These are phyloP conservation scores for Oostethus manadensis DNA, from an alignment of 2,113 vertebrate species.

Conservation along the genomic window DNA sequence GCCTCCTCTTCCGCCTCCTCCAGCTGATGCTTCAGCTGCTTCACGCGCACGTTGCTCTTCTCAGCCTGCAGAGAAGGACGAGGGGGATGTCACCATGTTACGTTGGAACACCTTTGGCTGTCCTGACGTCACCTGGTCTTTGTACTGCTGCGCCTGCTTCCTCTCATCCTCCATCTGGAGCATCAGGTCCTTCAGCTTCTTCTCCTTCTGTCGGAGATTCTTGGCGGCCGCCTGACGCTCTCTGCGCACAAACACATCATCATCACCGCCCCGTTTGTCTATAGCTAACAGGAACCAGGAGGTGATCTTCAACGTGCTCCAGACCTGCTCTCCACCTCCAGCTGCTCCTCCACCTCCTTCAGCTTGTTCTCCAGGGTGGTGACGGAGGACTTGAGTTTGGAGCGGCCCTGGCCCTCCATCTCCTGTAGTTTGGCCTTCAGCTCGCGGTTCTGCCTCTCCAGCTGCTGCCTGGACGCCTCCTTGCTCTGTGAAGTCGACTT, in stretches of 20 bases:
- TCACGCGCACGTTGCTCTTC: slow-evolving; percentile 78
- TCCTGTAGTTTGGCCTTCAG: slow-evolving; percentile 86
- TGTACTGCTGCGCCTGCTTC: slow-evolving; percentile 87
- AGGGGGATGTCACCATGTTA: background rate
- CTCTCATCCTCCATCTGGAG: slow-evolving; percentile 89
- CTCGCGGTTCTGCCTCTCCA: slow-evolving; percentile 89
- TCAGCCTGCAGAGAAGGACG: slow-evolving; percentile 70
- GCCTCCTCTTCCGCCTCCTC: slow-evolving; percentile 92
- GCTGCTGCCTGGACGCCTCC: slow-evolving; percentile 81
- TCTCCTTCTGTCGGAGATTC: slow-evolving; percentile 85
- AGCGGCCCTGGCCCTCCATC: slow-evolving; percentile 79
- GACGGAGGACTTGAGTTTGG: slow-evolving; percentile 84
- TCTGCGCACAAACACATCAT: slow-evolving; percentile 54
- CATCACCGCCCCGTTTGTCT: too few relatives aligned
- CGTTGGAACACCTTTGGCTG: too few relatives aligned
- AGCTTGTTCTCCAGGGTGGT: slow-evolving; percentile 82
- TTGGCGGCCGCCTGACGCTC: slow-evolving; percentile 81
- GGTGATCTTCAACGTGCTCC: background rate
- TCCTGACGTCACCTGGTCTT: slow-evolving; percentile 81
- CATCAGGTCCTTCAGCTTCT: slow-evolving; percentile 86
- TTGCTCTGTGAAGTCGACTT: slow-evolving; percentile 77
- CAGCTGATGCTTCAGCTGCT: slow-evolving; percentile 91
- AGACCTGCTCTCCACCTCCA: slow-evolving; percentile 88
- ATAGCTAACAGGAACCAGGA: too few relatives aligned
- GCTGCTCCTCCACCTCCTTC: slow-evolving; percentile 82